Conservation (phyloP, 1,140 invertebrate species). For the Drosophila santomea region DNA sequence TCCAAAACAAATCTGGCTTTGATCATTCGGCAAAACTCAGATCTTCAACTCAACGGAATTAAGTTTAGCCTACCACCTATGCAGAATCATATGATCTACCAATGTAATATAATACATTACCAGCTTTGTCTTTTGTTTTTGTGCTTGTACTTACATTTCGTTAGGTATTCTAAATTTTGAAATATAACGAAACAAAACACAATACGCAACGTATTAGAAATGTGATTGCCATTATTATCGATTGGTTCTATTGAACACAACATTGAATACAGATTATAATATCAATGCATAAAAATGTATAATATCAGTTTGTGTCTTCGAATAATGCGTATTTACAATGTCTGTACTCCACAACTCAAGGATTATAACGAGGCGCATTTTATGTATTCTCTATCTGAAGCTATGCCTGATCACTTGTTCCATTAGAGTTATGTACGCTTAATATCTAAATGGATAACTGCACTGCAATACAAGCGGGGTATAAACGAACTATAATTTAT, state of each 20-base stretch:
- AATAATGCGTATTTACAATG: conserved; percentile 46
- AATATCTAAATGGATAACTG: conserved; percentile 24
- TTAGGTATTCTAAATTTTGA: conserved; percentile 63
- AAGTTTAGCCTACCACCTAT: neutral
- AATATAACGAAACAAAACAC: conserved; percentile 76
- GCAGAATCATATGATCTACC: conserved; percentile 2
- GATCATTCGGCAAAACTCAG: neutral
- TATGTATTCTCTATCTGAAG: conserved; percentile 8
- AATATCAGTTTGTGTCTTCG: conserved; percentile 3
- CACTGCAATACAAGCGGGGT: conserved; percentile 52
- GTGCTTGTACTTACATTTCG: conserved; percentile 69
- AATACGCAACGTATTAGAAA: conserved; percentile 68
- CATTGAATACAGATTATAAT: neutral
- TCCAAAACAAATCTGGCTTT: neutral
- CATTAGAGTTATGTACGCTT: conserved; percentile 60
- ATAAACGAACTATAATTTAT: conserved; percentile 1
- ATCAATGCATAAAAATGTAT: conserved; percentile 1
- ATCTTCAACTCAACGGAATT: neutral
- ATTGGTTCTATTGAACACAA: conserved; percentile 8
- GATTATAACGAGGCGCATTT: conserved; percentile 57
- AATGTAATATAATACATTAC: neutral
- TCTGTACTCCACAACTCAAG: conserved; percentile 30
- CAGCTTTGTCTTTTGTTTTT: conserved; percentile 9
- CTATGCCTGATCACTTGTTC: conserved; percentile 58
- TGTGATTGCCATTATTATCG: conserved; percentile 34